A percentile compares a stretch with the other conserved stretches of the same genome.
Conservation (phyloP, 2,888 invertebrate genomes). For the Eilema griseolum region DNA sequence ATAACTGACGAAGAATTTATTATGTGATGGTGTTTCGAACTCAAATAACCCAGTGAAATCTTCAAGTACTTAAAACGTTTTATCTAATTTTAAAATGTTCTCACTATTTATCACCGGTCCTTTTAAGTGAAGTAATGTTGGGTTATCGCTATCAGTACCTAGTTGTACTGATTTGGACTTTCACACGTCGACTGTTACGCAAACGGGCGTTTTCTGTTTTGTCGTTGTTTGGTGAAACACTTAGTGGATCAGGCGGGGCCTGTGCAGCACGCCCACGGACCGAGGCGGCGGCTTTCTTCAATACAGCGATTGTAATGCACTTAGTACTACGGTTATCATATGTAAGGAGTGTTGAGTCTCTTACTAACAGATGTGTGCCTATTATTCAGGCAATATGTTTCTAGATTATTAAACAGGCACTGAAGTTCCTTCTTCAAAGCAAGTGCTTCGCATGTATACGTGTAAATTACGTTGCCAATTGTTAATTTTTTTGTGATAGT, state of each 20-base stretch:
- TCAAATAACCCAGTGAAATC: slow-evolving; percentile 41
- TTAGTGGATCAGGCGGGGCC: slow-evolving; percentile 55
- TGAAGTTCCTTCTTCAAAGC: background rate
- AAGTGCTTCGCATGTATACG: background rate
- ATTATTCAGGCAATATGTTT: background rate
- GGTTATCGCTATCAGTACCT: slow-evolving; percentile 62
- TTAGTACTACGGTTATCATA: slow-evolving; percentile 28
- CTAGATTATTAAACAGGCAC: background rate
- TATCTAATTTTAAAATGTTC: slow-evolving; percentile 58
- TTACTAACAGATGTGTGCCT: background rate
- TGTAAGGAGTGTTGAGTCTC: background rate
- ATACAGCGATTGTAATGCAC: slow-evolving; percentile 34
- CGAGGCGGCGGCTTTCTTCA: slow-evolving; percentile 46
- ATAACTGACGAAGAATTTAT: slow-evolving; percentile 48
- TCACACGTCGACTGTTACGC: slow-evolving; percentile 70
- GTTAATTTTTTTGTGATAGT: background rate
- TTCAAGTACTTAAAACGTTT: slow-evolving; percentile 48
- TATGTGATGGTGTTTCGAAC: slow-evolving; percentile 40
- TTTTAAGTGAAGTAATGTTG: slow-evolving; percentile 69
- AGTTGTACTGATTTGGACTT: slow-evolving; percentile 69
- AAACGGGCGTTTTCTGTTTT: slow-evolving; percentile 66
- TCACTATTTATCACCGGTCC: slow-evolving; percentile 62
- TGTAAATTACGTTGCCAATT: background rate
- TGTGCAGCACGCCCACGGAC: slow-evolving; percentile 47
- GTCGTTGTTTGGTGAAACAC: slow-evolving; percentile 64